A percentile compares a stretch with the other conserved stretches of the same genome.
phyloP scores from a whole-genome alignment of 64 coral and sea anemone genomes.

The Exaiptasia diaphana region DNA sequence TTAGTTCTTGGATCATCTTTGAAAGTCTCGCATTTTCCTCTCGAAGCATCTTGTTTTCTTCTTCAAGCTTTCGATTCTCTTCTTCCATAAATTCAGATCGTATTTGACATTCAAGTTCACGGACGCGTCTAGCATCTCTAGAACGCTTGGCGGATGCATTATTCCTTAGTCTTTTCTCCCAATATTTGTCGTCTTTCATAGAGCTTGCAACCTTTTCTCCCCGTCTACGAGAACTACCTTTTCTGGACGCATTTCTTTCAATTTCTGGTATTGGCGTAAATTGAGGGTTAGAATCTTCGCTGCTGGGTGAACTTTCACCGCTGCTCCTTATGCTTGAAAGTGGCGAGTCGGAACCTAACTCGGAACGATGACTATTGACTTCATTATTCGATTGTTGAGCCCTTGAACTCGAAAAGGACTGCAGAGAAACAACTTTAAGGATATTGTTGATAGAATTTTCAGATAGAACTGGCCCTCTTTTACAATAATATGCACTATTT shows the following conservation, averaged over 20 bases:
- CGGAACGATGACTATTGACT: not conserved
- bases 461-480: conserved; percentile 42
- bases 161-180: conserved; percentile 86
- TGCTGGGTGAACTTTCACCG: conserved; percentile 19
- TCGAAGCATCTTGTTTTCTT: conserved; percentile 71
- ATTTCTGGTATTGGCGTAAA: not conserved
- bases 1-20: conserved; percentile 57
- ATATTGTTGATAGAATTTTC: conserved; percentile 91
- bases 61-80: conserved; percentile 73
- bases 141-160: conserved; percentile 89
- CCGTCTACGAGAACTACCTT: conserved; percentile 34
- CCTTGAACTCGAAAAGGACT: conserved; percentile 70
- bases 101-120: conserved; percentile 92
- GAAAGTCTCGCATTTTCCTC: conserved; percentile 69
- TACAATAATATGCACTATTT: conserved; percentile 20
- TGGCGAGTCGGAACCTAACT: conserved; percentile 18
- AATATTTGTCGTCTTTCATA: conserved; percentile 75
- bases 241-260: not conserved
- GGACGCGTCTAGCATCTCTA: conserved; percentile 75
- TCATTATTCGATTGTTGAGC: not conserved
- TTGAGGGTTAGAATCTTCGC: conserved; percentile 12
- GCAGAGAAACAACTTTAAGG: conserved; percentile 83
- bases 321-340: not conserved
- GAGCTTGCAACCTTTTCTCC: conserved; percentile 29
- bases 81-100: conserved; percentile 81